Evolutionary conservation across 2,797 vertebrate species (phyloP).

Genomic region (Tympanoctomys barrerae): DNA sequence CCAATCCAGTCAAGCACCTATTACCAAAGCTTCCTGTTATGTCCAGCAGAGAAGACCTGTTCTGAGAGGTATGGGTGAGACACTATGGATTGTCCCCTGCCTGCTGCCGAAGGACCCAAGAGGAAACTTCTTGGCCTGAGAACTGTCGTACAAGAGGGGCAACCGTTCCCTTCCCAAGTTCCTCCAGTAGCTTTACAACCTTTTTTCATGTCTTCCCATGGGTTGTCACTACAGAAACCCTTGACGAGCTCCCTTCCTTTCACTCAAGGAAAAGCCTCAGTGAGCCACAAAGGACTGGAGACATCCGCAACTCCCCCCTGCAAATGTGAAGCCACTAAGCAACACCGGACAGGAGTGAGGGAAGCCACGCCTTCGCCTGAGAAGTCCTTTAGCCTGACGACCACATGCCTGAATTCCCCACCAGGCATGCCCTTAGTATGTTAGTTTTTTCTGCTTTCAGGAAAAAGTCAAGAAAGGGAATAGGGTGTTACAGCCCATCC

Average conservation of each 20-base stretch:
- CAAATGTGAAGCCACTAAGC: neutral
- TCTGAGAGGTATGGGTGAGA: neutral
- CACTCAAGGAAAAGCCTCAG: neutral
- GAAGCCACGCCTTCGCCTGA: neutral
- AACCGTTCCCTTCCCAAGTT: neutral
- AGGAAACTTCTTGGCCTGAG: neutral
- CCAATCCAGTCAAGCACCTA: neutral
- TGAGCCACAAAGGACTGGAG: neutral
- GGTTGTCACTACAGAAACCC: neutral
- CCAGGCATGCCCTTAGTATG: neutral
- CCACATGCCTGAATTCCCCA: neutral
- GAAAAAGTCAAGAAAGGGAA: neutral
- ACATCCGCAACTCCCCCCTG: fast-evolving
- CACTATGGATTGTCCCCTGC: too few species aligned
- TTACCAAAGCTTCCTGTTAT: too few species aligned
- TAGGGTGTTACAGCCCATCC: neutral
- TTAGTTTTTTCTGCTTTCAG: neutral
- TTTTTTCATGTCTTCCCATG: neutral
- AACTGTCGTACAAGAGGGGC: neutral
- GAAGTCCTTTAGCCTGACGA: neutral
- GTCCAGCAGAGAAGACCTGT: neutral
- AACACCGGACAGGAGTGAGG: neutral
- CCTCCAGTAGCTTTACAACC: neutral
- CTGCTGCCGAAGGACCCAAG: neutral
- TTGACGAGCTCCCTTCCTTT: neutral